Evolutionary conservation across 2,888 invertebrate species (phyloP).

Genomic region (Apamea anceps): DNA sequence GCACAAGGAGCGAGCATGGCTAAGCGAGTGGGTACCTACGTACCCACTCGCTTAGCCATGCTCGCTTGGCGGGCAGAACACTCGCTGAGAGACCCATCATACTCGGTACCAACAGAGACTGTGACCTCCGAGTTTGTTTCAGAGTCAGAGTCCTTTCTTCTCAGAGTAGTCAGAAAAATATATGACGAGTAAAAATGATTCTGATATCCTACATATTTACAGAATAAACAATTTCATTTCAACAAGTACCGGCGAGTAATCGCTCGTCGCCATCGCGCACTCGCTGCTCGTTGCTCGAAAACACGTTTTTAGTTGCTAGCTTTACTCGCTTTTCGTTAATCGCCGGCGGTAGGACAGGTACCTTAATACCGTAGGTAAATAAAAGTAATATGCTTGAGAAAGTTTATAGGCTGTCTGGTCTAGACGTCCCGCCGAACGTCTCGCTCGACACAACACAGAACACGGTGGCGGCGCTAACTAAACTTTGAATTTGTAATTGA

Average conservation of each 20-base stretch:
- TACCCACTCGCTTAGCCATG: background rate
- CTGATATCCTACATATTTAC: background rate
- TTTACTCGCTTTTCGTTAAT: background rate
- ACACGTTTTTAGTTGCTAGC: background rate
- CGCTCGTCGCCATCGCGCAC: background rate
- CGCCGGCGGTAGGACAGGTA: background rate
- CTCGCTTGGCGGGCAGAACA: background rate
- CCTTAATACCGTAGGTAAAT: constrained; percentile 62
- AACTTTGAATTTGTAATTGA: constrained; percentile 70
- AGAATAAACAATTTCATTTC: background rate
- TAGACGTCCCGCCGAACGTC: constrained; percentile 72
- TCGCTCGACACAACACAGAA: constrained; percentile 62
- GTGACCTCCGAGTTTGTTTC: too few species aligned
- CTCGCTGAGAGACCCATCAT: background rate
- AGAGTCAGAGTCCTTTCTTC: too few species aligned
- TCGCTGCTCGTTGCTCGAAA: background rate
- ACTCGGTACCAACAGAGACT: too few species aligned
- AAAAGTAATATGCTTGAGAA: constrained; percentile 72
- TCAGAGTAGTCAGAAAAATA: too few species aligned
- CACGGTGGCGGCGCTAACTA: constrained; percentile 55
- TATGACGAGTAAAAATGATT: background rate
- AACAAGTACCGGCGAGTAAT: background rate
- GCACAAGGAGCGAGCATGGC: too few species aligned
- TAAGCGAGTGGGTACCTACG: too few species aligned
- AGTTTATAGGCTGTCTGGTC: constrained; percentile 77